Base-by-base conservation (phyloP, 2,797 vertebrate species). In the Halcyon badia region DNA sequence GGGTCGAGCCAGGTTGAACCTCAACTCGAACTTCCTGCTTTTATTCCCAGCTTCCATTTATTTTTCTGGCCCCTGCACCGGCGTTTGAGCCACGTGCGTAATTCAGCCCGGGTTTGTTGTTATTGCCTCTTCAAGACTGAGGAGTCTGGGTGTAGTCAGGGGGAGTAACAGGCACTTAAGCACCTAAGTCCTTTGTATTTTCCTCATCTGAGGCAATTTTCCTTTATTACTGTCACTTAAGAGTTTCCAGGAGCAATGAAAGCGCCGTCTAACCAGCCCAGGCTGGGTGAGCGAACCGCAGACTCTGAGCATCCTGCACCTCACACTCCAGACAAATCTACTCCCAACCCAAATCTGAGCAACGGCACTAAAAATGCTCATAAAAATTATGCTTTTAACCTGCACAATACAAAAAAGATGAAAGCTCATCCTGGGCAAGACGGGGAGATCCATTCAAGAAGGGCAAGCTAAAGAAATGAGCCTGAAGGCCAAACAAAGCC, bases 1-100 rank as follows among this genome's bases (percentile, higher is more conserved):
- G 41, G 78, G 33, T 13, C 3, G 28, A 54, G 66, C 65, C 90
- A 68, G 57, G 35, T 46, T 56, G 25, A 18, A 41, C 14, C 56
- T 58, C 69, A 28, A 2, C 42, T 58, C 8, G 8, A 42, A 5
- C 15, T 87, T 95, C 89, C 91, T 69, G 58, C 68, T 89, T 91
- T 91, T 69, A 76, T 85, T 91, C 30, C 96, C 92, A 92, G 58
- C 49, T 94, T 79, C 89, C 84, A 89, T 75, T 49, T 25, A 10
- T 91, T 85, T 87, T 49, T 49, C 48, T 49, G 22, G 22, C 44
- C 41, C 41, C 33, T 3, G 0, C 35, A 9, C 30, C 31, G 7
- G 42, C 21, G 17, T 31, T 41, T 60, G 3, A 62, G 4, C 35
- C 49, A 58, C 1, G 0, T 1, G 33, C 6, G 30, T 69, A 44